Conservation (phyloP, 1,140 invertebrate genomes). For the Brachionus angularis region DNA sequence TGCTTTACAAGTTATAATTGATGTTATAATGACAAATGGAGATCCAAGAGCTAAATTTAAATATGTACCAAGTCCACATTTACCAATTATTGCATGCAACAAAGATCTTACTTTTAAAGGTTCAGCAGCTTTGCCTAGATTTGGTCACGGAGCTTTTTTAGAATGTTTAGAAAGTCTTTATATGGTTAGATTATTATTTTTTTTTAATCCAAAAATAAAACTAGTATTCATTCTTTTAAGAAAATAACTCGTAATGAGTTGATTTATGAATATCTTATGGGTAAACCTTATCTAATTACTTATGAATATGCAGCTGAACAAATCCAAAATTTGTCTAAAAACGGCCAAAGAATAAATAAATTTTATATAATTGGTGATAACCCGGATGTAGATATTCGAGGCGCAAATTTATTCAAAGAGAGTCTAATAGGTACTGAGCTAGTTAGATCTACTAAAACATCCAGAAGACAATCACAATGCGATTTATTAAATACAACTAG, state of each 20-base stretch:
- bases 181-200: constrained; percentile 12
- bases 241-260: constrained; percentile 56
- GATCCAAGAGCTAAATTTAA: constrained; percentile 48
- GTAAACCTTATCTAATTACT: constrained; percentile 58
- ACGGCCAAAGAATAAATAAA: constrained; percentile 49
- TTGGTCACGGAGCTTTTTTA: constrained; percentile 58
- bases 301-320: constrained; percentile 55
- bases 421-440: constrained; percentile 59
- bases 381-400: constrained; percentile 68
- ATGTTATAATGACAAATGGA: constrained; percentile 67
- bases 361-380: constrained; percentile 64
- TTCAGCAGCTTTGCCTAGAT: constrained; percentile 56
- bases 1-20: constrained; percentile 64
- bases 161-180: constrained; percentile 55
- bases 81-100: constrained; percentile 58
- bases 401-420: constrained; percentile 69
- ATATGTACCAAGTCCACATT: constrained; percentile 44
- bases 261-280: constrained; percentile 55
- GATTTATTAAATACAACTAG: neutral
- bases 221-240: constrained; percentile 35
- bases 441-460: constrained; percentile 43
- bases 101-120: constrained; percentile 58
- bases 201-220: neutral
- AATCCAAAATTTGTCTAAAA: constrained; percentile 48
- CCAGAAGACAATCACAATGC: constrained; percentile 45